phyloP scores from a whole-genome alignment of 1,140 invertebrate species.

The Zaprionus taronus region DNA sequence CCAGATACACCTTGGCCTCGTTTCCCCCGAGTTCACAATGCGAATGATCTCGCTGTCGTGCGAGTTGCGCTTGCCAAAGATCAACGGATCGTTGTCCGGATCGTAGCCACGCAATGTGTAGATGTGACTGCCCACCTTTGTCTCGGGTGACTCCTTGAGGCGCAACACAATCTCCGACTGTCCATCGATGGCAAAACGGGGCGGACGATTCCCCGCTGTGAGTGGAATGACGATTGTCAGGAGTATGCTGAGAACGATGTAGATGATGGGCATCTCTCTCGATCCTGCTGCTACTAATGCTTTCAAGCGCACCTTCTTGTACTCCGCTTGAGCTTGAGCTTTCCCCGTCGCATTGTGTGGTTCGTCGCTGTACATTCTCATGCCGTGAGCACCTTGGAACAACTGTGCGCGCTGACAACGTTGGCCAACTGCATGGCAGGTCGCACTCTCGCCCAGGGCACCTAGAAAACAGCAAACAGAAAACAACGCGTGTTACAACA shows the following conservation, averaged over 20 bases:
- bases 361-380: conserved; percentile 67
- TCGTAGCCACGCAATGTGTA: conserved; percentile 92
- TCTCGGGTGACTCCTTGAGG: conserved; percentile 94
- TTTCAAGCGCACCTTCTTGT: conserved; percentile 81
- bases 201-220: conserved; percentile 88
- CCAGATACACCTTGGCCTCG: conserved; percentile 94
- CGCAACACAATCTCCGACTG: conserved; percentile 95
- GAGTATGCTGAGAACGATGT: conserved; percentile 55
- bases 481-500: conserved; percentile 59
- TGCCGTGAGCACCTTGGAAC: conserved; percentile 36
- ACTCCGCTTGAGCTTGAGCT: conserved; percentile 29
- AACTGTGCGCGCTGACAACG: conserved; percentile 42
- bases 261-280: not conserved
- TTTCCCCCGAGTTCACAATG: conserved; percentile 92
- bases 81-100: conserved; percentile 92
- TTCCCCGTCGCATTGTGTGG: not conserved
- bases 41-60: conserved; percentile 92
- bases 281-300: not conserved
- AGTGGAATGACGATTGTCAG: conserved; percentile 23
- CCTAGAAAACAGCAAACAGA: conserved; percentile 69
- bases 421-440: conserved; percentile 53
- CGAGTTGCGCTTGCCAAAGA: conserved; percentile 92
- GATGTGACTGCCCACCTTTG: conserved; percentile 92
- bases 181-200: conserved; percentile 92
- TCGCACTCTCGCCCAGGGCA: conserved; percentile 38